Conservation (phyloP, 2,113 vertebrate species). For the Capra hircus region DNA sequence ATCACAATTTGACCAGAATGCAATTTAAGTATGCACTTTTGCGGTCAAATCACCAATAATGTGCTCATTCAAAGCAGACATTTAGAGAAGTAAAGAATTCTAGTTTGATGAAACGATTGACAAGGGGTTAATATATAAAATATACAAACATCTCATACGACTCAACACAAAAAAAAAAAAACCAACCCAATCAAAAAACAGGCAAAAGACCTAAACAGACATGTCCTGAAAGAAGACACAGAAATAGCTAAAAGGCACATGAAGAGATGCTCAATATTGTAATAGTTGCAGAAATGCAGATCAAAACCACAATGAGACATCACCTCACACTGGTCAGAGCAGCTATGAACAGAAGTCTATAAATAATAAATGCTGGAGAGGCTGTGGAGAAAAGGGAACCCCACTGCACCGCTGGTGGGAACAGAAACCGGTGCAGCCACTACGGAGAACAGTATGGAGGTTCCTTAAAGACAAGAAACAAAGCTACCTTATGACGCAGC, state of each 20-base stretch:
- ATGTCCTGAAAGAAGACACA: background rate
- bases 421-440: background rate
- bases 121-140: background rate
- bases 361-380: background rate
- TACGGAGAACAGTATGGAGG: background rate
- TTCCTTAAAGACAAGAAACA: background rate
- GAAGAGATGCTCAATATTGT: background rate
- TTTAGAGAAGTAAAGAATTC: background rate
- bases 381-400: background rate
- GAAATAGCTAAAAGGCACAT: background rate
- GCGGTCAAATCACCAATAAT: background rate
- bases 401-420: background rate
- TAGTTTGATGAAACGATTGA: background rate
- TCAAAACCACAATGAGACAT: background rate
- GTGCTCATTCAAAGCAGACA: background rate
- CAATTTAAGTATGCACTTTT: constrained; percentile 2
- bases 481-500: background rate
- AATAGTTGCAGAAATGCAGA: background rate
- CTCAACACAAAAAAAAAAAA: background rate
- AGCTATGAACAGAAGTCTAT: background rate
- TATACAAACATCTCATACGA: background rate
- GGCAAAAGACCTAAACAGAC: background rate
- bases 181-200: background rate
- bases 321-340: background rate
- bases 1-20: background rate